These are phyloP conservation scores for Hypocryptadius cinnamomeus DNA, from an alignment of 2,113 vertebrate genomes.

Conservation along the genomic window DNA sequence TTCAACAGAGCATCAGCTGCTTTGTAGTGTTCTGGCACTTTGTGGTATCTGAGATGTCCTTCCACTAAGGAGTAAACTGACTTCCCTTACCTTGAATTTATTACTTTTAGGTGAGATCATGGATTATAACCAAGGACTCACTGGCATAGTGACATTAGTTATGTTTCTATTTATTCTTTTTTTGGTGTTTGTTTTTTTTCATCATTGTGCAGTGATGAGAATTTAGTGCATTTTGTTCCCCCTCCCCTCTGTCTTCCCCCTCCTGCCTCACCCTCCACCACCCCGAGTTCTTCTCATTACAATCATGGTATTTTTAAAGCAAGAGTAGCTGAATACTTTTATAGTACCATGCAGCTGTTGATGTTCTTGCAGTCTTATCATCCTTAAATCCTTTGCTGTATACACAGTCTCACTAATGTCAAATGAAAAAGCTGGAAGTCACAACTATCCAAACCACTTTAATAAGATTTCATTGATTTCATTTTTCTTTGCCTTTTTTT, in stretches of 20 bases:
- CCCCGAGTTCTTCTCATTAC: not conserved
- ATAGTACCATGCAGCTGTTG: not conserved
- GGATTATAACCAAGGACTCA: not conserved
- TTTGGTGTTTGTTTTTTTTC: not conserved
- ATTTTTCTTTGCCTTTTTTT: not conserved
- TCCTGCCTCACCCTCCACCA: too few relatives aligned
- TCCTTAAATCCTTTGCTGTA: not conserved
- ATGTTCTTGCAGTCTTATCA: not conserved
- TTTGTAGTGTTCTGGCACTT: not conserved
- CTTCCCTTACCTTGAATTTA: not conserved
- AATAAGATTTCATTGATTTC: not conserved
- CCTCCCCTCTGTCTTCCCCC: accelerated
- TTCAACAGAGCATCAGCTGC: not conserved
- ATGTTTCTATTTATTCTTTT: not conserved
- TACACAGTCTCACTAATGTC: not conserved
- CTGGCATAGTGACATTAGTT: not conserved
- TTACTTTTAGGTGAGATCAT: not conserved
- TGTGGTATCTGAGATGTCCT: not conserved
- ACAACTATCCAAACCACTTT: not conserved
- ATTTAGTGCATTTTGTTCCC: not conserved
- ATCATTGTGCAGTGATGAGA: not conserved
- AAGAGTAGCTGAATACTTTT: not conserved
- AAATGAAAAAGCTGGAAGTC: not conserved
- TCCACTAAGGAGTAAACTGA: not conserved
- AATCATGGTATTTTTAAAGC: not conserved